phyloP scores from a whole-genome alignment of 2,888 invertebrate species.

The Chrysolina oricalcia region DNA sequence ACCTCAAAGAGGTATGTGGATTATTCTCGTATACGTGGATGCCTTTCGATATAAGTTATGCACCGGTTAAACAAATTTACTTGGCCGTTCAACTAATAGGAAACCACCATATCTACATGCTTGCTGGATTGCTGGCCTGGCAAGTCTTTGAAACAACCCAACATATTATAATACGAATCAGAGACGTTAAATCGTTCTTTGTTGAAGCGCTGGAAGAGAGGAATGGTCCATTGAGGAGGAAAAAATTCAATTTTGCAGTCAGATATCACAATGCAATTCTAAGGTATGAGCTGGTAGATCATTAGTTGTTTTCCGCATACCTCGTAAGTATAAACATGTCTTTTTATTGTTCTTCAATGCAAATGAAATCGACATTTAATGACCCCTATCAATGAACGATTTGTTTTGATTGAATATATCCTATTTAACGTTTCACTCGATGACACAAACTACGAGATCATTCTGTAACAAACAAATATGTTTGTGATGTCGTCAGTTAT shows the following conservation, averaged over 20 bases:
- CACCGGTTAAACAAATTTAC: constrained; percentile 40
- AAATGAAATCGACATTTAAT: too few species aligned
- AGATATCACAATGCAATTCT: constrained; percentile 43
- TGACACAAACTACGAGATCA: too few species aligned
- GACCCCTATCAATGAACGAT: too few species aligned
- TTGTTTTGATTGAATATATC: too few species aligned
- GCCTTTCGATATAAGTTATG: constrained; percentile 44
- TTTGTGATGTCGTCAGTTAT: too few species aligned
- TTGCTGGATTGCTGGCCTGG: constrained; percentile 41
- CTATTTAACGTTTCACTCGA: too few species aligned
- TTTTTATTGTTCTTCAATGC: too few species aligned
- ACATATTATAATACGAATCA: constrained; percentile 38
- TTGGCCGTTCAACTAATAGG: constrained; percentile 35
- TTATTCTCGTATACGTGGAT: constrained; percentile 44
- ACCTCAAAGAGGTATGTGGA: constrained; percentile 43
- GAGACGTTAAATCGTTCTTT: constrained; percentile 39
- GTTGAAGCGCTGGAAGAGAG: constrained; percentile 27
- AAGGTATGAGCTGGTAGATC: constrained; percentile 27
- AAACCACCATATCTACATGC: constrained; percentile 43
- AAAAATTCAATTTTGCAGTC: constrained; percentile 37
- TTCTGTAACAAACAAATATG: too few species aligned
- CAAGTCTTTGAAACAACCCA: constrained; percentile 40
- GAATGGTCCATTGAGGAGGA: constrained; percentile 30
- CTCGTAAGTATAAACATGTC: too few species aligned
- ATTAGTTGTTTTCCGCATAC: too few species aligned